Conservation (phyloP, 2,888 invertebrate genomes). For the Leptura quadrifasciata region DNA sequence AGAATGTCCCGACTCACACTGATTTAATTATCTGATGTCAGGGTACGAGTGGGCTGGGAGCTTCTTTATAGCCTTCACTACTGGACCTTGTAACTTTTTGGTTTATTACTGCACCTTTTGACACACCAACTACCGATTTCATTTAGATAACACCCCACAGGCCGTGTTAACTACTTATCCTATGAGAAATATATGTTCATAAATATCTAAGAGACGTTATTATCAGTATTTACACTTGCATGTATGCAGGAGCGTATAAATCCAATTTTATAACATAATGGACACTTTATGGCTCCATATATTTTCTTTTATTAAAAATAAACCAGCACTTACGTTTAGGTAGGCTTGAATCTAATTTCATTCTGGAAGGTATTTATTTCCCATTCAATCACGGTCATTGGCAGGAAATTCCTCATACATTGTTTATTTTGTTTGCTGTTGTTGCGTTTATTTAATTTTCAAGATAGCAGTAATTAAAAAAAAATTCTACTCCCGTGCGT, state of each 20-base stretch:
- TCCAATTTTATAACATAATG: conserved; percentile 7
- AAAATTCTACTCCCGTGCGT: no score
- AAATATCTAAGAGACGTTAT: conserved; percentile 17
- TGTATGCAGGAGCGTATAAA: conserved; percentile 10
- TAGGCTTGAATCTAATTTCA: no score
- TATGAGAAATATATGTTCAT: conserved; percentile 44
- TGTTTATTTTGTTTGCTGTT: no score
- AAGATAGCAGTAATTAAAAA: no score
- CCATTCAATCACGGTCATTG: no score
- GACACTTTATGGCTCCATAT: not conserved
- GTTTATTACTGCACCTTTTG: conserved; percentile 61
- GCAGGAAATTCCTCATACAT: no score
- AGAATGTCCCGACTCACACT: conserved; percentile 58
- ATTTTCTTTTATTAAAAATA: not conserved
- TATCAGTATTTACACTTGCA: conserved; percentile 25
- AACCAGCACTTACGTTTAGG: not conserved
- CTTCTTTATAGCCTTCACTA: conserved; percentile 52
- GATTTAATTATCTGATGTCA: conserved; percentile 61
- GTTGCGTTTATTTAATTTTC: no score
- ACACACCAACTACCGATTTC: conserved; percentile 64
- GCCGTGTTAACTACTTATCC: conserved; percentile 57
- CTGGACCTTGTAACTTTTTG: conserved; percentile 58
- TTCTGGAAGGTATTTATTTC: no score
- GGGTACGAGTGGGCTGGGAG: conserved; percentile 56
- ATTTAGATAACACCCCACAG: conserved; percentile 63